Base-by-base conservation (phyloP, 1,140 invertebrate species). In the Pogonus chalceus region DNA sequence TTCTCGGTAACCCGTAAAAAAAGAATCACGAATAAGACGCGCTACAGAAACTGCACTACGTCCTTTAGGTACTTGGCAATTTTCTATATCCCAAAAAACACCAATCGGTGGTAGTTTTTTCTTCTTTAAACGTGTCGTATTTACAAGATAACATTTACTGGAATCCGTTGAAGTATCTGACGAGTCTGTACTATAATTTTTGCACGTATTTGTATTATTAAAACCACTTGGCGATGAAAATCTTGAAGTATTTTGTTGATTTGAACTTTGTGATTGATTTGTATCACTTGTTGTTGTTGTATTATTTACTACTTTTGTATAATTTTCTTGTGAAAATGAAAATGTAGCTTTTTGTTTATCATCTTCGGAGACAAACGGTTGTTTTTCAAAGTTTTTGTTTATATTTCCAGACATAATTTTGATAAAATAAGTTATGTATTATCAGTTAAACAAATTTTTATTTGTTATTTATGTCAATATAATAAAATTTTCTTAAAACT, bases 1-100 rank as follows among this genome's bases (percentile, higher is more conserved):
- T 72, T 94, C 90, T 58, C 84, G 72, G 65, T 87, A 82, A 18
- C 83, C 81, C 58, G 68, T 67, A 62, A 90, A 84, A 72, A 92
- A 90, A 61, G 79, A 81, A 58, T 87, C 78, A 64, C 90, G 75
- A 58, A 94, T 88, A 37, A 79, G 76, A 61, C 88, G 79, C 16
- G 87, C 88, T 37, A 90, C 79, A 60, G 80, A 78, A 59, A 87
- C 77, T 37, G 89, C 88, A 53, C 88, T 91, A 67, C 84, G 84
- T 51, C 82, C 83, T 67, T 83, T 83, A 4, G 90, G 89, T 31
- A 94, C 84, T 68, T 82, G 79, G 70, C 87, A 90, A 66, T 92
- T 94, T 77, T 94, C 90, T 65, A 94, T 94, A 68, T 94, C 90
- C 90, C 90, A 94, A 72, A 92, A 94, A 47, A 94, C 87, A 50